Conservation (phyloP, 2,888 invertebrate genomes). For the Proisotoma minuta region DNA sequence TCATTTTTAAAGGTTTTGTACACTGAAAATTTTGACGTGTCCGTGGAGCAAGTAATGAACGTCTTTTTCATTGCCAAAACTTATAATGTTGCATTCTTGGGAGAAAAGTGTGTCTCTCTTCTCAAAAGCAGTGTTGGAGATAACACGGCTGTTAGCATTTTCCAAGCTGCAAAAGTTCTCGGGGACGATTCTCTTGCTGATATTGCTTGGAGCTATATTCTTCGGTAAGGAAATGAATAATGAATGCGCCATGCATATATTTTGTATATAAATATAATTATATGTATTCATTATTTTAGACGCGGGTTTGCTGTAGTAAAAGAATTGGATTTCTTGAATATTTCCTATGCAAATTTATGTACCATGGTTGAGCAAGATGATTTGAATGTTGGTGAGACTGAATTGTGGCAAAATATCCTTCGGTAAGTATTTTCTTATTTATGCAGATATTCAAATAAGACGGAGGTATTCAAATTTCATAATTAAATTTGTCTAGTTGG, state of each 20-base stretch:
- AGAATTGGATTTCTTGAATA: slow-evolving; percentile 37
- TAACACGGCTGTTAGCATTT: slow-evolving; percentile 38
- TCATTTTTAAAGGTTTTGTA: slow-evolving; percentile 41
- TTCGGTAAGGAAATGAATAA: slow-evolving; percentile 18
- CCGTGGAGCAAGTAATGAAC: slow-evolving; percentile 40
- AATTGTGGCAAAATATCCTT: slow-evolving; percentile 35
- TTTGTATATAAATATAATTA: background rate
- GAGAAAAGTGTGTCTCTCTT: slow-evolving; percentile 35
- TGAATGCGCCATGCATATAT: background rate
- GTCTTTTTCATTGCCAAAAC: slow-evolving; percentile 39
- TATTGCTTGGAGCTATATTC: slow-evolving; percentile 35
- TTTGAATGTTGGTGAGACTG: slow-evolving; percentile 39
- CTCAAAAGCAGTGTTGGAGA: slow-evolving; percentile 40
- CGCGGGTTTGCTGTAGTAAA: slow-evolving; percentile 39
- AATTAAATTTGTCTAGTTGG: slow-evolving; percentile 23
- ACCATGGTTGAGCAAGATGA: slow-evolving; percentile 36
- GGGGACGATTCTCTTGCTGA: slow-evolving; percentile 36
- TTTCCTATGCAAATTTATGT: slow-evolving; percentile 31
- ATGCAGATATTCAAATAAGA: background rate
- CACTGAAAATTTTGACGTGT: slow-evolving; percentile 40
- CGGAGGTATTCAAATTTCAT: background rate
- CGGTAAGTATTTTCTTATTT: slow-evolving; percentile 11
- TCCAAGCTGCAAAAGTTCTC: slow-evolving; percentile 38
- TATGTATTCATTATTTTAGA: slow-evolving; percentile 17
- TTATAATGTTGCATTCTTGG: slow-evolving; percentile 34